Evolutionary conservation across 2,888 invertebrate genomes (phyloP), one percentile per base, ranked within the genome.

Genomic region (Cordilura impudica): DNA sequence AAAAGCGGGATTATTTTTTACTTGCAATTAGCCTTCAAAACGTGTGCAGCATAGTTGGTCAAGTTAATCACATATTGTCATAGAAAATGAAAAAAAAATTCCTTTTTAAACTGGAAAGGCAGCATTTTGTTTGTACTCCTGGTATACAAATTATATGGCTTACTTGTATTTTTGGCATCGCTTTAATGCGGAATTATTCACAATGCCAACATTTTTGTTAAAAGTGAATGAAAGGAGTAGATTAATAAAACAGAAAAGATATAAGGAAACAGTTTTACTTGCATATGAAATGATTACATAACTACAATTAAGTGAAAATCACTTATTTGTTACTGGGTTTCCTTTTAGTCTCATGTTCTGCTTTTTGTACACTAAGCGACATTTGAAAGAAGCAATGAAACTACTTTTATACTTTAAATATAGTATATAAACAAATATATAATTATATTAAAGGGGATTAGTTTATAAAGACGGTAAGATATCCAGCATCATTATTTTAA

Each of bases 181-280:
- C 61, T 63, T 72, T 67, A 72, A 77, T 77, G 72, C 77, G 72
- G 77, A 77, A 77, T 47, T 63, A 67, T 72, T 49, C 19, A 54
- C 19, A 51, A 54, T 67, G 77, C 77, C 77, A 77, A 72, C 71
- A 72, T 65, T 65, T 39, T 56, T 72, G 39, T 21, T 65, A 23
- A 14, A 65, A 54, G 23, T 26, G 19, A 54, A 71, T 47, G 19
- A 60, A 66, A 60, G 35, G 54, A 63, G 61, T 67, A 49, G 61
- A 69, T 69, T 69, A 61, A 66, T 23, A 67, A 60, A 31, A 31
- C 6, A 31, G 16, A 31, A 51, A 19, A 14, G 60, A 47, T 29
- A 21, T 71, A 45, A 61, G 10, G 35, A 71, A 53, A 45, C 19
- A 54, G 60, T 53, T 74, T 35, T 76, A 12, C 65, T 66, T 58